phyloP scores from a whole-genome alignment of 2,888 invertebrate species.

The Crepidodera aurea region DNA sequence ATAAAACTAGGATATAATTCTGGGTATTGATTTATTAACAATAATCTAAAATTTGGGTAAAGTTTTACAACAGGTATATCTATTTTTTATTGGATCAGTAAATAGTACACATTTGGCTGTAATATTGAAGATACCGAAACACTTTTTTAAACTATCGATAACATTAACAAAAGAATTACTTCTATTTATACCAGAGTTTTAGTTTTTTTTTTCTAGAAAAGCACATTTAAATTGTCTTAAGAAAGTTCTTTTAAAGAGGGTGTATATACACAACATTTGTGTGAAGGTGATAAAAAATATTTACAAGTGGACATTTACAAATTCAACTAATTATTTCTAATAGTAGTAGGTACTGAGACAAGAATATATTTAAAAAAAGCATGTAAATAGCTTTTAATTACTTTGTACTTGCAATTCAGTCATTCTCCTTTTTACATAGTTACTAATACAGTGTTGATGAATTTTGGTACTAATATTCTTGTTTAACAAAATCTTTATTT shows the following conservation, averaged over 20 bases:
- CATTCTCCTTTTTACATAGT: too few relatives aligned
- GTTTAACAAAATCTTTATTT: too few relatives aligned
- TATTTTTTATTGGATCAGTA: background rate
- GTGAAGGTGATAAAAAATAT: slow-evolving; percentile 22
- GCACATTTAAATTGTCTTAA: slow-evolving; percentile 14
- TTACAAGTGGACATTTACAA: slow-evolving; percentile 25
- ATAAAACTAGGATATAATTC: background rate
- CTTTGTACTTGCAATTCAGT: too few relatives aligned
- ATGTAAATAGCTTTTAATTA: too few relatives aligned
- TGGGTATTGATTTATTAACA: slow-evolving; percentile 21
- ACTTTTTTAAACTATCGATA: slow-evolving; percentile 5
- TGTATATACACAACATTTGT: slow-evolving; percentile 11
- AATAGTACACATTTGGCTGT: background rate
- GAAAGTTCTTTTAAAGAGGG: slow-evolving; percentile 3
- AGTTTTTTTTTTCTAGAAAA: slow-evolving; percentile 7
- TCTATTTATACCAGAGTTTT: slow-evolving; percentile 7
- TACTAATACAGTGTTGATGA: too few relatives aligned
- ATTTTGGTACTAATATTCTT: too few relatives aligned
- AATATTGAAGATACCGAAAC: background rate
- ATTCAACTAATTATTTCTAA: slow-evolving; percentile 1
- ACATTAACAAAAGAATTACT: slow-evolving; percentile 3
- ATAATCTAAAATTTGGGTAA: slow-evolving; percentile 19
- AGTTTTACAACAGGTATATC: slow-evolving; percentile 10
- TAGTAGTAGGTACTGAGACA: background rate
- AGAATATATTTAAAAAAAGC: background rate